These are phyloP conservation scores for Xanthorhoe designata DNA, from an alignment of 2,888 invertebrate species.

Conservation along the genomic window DNA sequence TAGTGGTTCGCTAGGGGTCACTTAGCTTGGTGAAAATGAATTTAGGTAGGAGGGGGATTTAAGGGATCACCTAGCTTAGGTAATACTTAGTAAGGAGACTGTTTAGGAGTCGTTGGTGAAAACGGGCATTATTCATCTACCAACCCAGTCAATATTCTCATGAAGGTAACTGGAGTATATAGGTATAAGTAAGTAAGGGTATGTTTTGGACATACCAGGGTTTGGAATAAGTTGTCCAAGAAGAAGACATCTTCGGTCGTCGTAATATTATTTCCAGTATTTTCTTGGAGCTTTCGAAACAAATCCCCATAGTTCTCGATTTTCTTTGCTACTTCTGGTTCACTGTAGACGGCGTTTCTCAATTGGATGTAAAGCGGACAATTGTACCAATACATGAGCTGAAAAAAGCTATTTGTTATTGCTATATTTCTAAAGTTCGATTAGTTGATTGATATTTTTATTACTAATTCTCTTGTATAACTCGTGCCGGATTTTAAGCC, in stretches of 20 bases:
- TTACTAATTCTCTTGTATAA: neutral
- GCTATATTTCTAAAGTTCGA: neutral
- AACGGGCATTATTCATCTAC: too few species aligned
- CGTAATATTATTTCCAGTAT: slow-evolving; percentile 71
- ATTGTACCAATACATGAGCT: slow-evolving; percentile 81
- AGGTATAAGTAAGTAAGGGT: neutral
- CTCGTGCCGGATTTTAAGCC: too few species aligned
- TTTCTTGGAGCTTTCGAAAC: slow-evolving; percentile 59
- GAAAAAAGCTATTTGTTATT: slow-evolving; percentile 45
- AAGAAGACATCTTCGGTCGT: slow-evolving; percentile 75
- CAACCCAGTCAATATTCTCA: too few species aligned
- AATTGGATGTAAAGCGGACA: slow-evolving; percentile 71
- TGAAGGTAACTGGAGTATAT: neutral
- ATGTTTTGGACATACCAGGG: slow-evolving; percentile 63
- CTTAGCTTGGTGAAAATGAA: too few species aligned
- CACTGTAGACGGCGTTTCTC: slow-evolving; percentile 60
- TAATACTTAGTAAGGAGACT: too few species aligned
- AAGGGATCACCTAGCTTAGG: too few species aligned
- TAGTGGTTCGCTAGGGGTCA: too few species aligned
- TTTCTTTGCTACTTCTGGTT: slow-evolving; percentile 60
- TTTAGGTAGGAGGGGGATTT: too few species aligned
- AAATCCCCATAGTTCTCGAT: slow-evolving; percentile 64
- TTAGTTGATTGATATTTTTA: neutral
- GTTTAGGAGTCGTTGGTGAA: too few species aligned
- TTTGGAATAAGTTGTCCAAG: slow-evolving; percentile 79